Base-by-base conservation (phyloP, 2,888 invertebrate species). In the Andrena trimmerana region DNA sequence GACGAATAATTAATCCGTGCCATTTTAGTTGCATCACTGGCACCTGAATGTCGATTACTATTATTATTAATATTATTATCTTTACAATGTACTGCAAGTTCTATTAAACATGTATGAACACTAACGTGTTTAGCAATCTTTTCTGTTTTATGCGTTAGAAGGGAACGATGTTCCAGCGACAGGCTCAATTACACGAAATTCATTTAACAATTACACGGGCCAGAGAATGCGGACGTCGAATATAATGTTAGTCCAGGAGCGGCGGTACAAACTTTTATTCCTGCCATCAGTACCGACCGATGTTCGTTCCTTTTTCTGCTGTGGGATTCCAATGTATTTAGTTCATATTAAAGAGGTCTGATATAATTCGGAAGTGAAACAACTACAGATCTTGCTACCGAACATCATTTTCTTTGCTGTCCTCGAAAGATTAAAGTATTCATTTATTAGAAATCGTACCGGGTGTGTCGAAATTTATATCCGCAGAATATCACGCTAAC, bases 81-180 rank as follows among this genome's bases (percentile, higher is more conserved):
- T 62, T 82, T 82, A 82, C 48, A 69, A 74, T 75, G 82, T 82
- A 84, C 71, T 72, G 74, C 65, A 50, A 82, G 50, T 84, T 77
- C 84, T 84, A 84, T 84, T 84, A 84, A 82, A 84, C 74, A 75
- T 60, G 71, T 78, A 82, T 54, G 68, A 68, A 74, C 74, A 82
- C 68, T 78, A 81, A 82, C 71, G 63, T 68, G 75, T 68, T 71
- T 78, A 71, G 63, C 36, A 48, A 16, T 75, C 67, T 62, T 60
- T 70, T 6, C 65, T 65, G 31, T 50, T 60, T 81, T 42, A 71
- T 50, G 42, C 52, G 27, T 83, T 57, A 68, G 60, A 72, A 71
- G 29, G 33, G 20, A 57, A 33, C 7, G 69, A 36, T 59, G 29
- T 36, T 77, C 57, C 42, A 67, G 52, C 78, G 66, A 59, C 66